Evolutionary conservation across 2,888 invertebrate genomes (phyloP).

Genomic region (Cordilura impudica): DNA sequence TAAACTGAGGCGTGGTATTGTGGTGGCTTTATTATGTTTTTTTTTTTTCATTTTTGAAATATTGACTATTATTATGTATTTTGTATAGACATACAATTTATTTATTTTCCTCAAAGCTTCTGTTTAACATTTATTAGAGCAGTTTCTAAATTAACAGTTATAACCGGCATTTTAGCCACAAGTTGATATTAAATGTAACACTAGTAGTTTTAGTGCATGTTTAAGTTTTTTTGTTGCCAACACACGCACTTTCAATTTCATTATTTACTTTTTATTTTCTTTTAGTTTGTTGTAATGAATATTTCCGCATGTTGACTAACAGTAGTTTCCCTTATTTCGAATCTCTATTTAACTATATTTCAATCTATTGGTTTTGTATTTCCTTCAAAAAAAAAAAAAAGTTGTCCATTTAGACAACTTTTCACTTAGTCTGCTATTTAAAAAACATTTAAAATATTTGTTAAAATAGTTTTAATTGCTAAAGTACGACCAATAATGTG

Average conservation of each 20-base stretch:
- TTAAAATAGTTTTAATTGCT: too few relatives aligned
- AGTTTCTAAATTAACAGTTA: neutral
- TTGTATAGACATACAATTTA: too few relatives aligned
- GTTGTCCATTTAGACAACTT: conserved; percentile 24
- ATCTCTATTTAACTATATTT: conserved; percentile 24
- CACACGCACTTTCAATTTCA: conserved; percentile 48
- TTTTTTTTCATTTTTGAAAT: neutral
- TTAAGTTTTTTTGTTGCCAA: conserved; percentile 4
- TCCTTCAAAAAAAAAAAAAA: neutral
- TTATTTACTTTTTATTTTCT: neutral
- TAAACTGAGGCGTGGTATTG: too few relatives aligned
- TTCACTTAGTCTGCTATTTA: too few relatives aligned
- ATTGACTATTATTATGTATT: too few relatives aligned
- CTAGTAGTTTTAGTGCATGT: neutral
- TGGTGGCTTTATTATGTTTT: too few relatives aligned
- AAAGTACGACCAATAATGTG: too few relatives aligned
- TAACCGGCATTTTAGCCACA: conserved; percentile 30
- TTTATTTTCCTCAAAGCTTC: conserved; percentile 6
- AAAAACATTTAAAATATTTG: too few relatives aligned
- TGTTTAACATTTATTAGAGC: neutral
- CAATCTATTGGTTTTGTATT: conserved; percentile 15
- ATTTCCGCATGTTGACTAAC: conserved; percentile 60
- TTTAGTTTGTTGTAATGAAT: conserved; percentile 44
- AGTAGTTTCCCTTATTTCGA: conserved; percentile 49
- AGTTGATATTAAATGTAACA: conserved; percentile 13